Evolutionary conservation across 30 jellyfish, hydroid and myxozoan genomes (phyloP), one percentile per base, ranked within the genome.

Genomic region (Turritopsis dohrnii): DNA sequence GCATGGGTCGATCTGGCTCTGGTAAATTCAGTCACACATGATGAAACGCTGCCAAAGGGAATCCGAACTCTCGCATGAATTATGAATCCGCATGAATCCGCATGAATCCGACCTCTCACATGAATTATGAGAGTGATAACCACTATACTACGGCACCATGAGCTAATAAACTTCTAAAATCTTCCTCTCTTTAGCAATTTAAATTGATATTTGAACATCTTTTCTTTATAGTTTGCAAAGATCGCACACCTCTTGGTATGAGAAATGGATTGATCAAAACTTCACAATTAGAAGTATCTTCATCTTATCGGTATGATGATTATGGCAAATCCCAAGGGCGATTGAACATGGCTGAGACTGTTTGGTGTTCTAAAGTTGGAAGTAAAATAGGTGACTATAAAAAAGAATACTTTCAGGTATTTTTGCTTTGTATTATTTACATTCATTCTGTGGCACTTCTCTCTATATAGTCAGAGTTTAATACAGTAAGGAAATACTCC

Each of bases 161-260:
- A n/a, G n/a, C n/a, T n/a, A n/a, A n/a, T n/a, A n/a, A n/a, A n/a
- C n/a, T n/a, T n/a, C n/a, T n/a, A n/a, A n/a, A n/a, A n/a, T n/a
- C n/a, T n/a, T n/a, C n/a, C n/a, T n/a, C n/a, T 41, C 13, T 3
- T 41, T 41, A 3, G 13, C 13, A 41, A 41, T 3, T 41, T 41
- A 5, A 41, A 41, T 41, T 41, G 5, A 41, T 41, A 3, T 5
- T 41, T 41, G 13, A 3, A 41, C 60, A 3, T 41, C 13, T 41
- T 8, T 19, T 0, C 19, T n/a, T 19, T 69, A 27, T 19, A 69
- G 77, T 1, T 69, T 69, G 77, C 0, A 69, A 23, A n/a, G 77
- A 69, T 69, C 77, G 1, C 30, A 69, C 77, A n/a, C 77, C 77
- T 69, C 30, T 69, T 23, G 77, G 77, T n/a, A 69, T 69, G 77